phyloP scores from a whole-genome alignment of 1,140 invertebrate species.

The Drosophila micromelanica region DNA sequence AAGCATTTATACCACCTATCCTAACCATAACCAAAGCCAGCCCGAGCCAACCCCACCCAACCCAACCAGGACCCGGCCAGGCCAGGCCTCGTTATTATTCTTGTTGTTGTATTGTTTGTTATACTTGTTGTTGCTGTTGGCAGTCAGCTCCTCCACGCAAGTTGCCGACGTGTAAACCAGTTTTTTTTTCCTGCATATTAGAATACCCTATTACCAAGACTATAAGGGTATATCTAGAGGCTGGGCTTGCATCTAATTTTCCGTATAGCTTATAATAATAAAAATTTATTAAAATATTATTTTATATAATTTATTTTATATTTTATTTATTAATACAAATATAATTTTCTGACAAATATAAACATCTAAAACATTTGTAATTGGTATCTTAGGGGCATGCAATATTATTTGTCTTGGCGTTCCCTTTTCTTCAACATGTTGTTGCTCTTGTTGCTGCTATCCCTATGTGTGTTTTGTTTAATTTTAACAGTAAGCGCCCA shows the following conservation, averaged over 20 bases:
- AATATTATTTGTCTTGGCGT: neutral
- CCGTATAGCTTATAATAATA: too few relatives aligned
- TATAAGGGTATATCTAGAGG: neutral
- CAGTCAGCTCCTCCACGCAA: conserved; percentile 35
- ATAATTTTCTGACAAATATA: too few relatives aligned
- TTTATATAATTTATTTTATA: too few relatives aligned
- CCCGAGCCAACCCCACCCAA: conserved; percentile 14
- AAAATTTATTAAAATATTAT: too few relatives aligned
- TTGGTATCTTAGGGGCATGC: conserved; percentile 5
- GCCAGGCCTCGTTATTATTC: conserved; percentile 59
- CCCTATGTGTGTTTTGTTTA: conserved; percentile 54
- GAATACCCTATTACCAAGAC: neutral
- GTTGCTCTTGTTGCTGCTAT: conserved; percentile 14
- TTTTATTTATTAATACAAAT: too few relatives aligned
- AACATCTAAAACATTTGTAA: neutral
- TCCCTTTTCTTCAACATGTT: conserved; percentile 5
- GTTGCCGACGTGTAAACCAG: conserved; percentile 61
- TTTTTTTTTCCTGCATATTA: conserved; percentile 29
- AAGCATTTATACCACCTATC: conserved; percentile 61
- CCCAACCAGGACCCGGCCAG: conserved; percentile 20
- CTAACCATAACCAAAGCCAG: conserved; percentile 11
- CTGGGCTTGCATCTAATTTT: too few relatives aligned
- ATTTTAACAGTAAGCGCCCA: conserved; percentile 44
- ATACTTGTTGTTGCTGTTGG: conserved; percentile 23
- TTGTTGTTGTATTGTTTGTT: conserved; percentile 26